phyloP scores from a whole-genome alignment of 64 coral and sea anemone genomes.

The Astreopora myriophthalma region DNA sequence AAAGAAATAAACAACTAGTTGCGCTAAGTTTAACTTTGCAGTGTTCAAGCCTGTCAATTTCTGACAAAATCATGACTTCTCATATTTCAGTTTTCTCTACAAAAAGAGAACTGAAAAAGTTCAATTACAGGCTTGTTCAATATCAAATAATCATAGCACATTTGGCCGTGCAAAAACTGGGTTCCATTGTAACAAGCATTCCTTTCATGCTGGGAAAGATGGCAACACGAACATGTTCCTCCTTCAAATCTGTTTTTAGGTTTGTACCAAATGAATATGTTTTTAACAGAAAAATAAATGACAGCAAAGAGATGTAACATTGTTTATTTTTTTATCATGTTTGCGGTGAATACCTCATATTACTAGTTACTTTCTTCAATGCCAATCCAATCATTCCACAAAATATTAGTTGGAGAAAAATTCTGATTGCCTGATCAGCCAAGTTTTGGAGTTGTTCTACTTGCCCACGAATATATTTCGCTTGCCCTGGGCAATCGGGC shows the following conservation, averaged over 20 bases:
- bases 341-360: background rate
- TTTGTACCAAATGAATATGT: background rate
- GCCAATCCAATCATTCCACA: background rate
- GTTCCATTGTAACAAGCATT: background rate
- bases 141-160: background rate
- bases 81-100: too few species aligned
- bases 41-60: too few species aligned
- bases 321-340: background rate
- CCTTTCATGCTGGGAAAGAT: background rate
- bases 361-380: background rate
- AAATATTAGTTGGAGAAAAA: background rate
- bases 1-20: too few species aligned
- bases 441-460: background rate
- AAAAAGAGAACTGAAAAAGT: background rate
- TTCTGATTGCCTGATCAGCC: too few species aligned
- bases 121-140: background rate
- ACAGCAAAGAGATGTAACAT: background rate
- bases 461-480: background rate
- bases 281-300: background rate
- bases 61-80: too few species aligned
- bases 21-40: too few species aligned
- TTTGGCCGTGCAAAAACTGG: background rate
- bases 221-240: background rate
- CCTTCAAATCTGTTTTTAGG: background rate
- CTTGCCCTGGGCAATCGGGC: background rate